Evolutionary conservation across 2,888 invertebrate species (phyloP).

Genomic region (Ceraclea dissimilis): DNA sequence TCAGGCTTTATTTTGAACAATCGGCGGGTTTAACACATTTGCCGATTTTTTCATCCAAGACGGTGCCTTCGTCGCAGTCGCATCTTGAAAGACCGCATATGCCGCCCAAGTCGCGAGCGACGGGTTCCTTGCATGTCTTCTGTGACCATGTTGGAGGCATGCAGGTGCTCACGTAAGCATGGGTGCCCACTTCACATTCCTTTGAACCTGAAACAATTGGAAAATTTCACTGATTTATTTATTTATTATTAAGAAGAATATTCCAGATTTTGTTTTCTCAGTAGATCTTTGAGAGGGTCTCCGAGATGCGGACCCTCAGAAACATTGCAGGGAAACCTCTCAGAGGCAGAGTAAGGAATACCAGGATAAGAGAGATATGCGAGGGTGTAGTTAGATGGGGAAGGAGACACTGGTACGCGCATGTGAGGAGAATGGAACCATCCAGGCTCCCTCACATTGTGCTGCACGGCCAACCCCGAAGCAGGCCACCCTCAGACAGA

Average conservation of each 20-base stretch:
- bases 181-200: conserved; percentile 17
- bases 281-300: too few relatives aligned
- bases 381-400: too few relatives aligned
- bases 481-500: too few relatives aligned
- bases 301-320: too few relatives aligned
- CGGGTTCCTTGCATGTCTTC: conserved; percentile 14
- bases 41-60: conserved; percentile 6
- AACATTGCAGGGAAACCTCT: too few relatives aligned
- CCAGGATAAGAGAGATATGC: too few relatives aligned
- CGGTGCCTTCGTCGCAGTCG: conserved; percentile 16
- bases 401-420: too few relatives aligned
- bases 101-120: conserved; percentile 12
- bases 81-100: conserved; percentile 17
- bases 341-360: too few relatives aligned
- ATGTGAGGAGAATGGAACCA: too few relatives aligned
- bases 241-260: neutral
- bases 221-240: neutral
- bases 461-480: too few relatives aligned
- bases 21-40: conserved; percentile 19
- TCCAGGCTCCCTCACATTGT: too few relatives aligned
- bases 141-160: conserved; percentile 15
- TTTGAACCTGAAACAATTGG: conserved; percentile 8
- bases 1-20: conserved; percentile 10
- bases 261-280: too few relatives aligned
- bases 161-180: conserved; percentile 13